These are phyloP conservation scores for Anaspis maculata DNA, from an alignment of 2,888 invertebrate genomes.

Conservation along the genomic window DNA sequence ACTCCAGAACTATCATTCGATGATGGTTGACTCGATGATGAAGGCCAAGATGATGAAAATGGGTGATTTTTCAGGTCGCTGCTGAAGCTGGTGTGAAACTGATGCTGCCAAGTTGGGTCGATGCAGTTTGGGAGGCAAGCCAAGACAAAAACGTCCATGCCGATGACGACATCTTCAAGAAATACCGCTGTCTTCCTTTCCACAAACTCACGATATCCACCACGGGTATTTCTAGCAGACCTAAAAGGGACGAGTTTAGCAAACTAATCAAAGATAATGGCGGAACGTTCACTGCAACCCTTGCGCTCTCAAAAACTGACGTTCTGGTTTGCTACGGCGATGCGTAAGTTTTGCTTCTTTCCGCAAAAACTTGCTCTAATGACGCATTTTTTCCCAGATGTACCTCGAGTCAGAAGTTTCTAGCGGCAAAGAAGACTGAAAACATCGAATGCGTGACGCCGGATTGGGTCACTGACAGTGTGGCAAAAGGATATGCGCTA, in stretches of 20 bases:
- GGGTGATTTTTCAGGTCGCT: too few relatives aligned
- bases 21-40: too few relatives aligned
- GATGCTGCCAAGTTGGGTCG: conserved; percentile 72
- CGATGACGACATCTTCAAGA: conserved; percentile 54
- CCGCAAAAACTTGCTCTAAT: conserved; percentile 5
- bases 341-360: not conserved
- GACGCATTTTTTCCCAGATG: conserved; percentile 47
- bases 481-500: conserved; percentile 60
- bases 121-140: conserved; percentile 70
- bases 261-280: conserved; percentile 63
- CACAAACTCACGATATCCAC: conserved; percentile 69
- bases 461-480: conserved; percentile 75
- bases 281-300: conserved; percentile 43
- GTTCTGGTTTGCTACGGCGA: conserved; percentile 33
- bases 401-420: conserved; percentile 64
- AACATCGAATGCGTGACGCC: conserved; percentile 59
- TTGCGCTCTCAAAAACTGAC: conserved; percentile 49
- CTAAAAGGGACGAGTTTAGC: conserved; percentile 57
- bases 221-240: conserved; percentile 56
- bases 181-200: conserved; percentile 61
- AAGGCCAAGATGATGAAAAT: too few relatives aligned
- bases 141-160: conserved; percentile 53
- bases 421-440: conserved; percentile 45
- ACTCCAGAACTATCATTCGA: too few relatives aligned
- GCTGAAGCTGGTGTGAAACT: conserved; percentile 58